phyloP scores from a whole-genome alignment of 1,140 invertebrate genomes.

The Laupala kohalensis region DNA sequence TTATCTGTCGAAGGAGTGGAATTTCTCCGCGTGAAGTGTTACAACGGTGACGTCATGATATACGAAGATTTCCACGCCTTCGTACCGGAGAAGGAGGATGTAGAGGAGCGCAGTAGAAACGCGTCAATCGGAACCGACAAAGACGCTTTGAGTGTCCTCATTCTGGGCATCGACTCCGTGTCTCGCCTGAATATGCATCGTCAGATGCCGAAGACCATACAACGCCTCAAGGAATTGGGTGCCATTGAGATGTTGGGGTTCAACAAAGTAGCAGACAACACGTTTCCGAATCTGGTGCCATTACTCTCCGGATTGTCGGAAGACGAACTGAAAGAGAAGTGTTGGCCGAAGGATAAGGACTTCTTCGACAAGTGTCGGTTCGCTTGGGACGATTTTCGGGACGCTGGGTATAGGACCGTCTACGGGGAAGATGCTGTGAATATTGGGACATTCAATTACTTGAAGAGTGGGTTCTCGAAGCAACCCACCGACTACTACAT shows the following conservation, averaged over 20 bases:
- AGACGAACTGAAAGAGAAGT: constrained; percentile 42
- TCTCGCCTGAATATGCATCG: constrained; percentile 73
- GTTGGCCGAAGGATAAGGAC: constrained; percentile 32
- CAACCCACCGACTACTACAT: constrained; percentile 45
- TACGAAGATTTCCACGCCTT: constrained; percentile 59
- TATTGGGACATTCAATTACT: constrained; percentile 42
- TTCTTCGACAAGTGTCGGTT: constrained; percentile 44
- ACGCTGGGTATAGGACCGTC: constrained; percentile 35
- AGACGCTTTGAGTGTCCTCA: constrained; percentile 44
- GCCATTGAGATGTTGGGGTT: constrained; percentile 62
- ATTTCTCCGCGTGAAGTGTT: constrained; percentile 48
- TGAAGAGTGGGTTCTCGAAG: constrained; percentile 36
- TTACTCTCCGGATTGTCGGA: constrained; percentile 50
- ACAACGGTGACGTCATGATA: constrained; percentile 29
- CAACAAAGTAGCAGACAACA: constrained; percentile 73
- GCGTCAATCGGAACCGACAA: constrained; percentile 16
- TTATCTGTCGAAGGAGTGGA: constrained; percentile 35
- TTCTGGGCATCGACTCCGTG: constrained; percentile 76
- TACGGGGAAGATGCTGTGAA: constrained; percentile 40
- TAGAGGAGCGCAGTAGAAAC: constrained; percentile 28
- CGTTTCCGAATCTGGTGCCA: constrained; percentile 67
- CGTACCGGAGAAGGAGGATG: constrained; percentile 27
- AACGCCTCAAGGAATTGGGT: constrained; percentile 32
- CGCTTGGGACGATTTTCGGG: constrained; percentile 40
- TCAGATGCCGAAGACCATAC: constrained; percentile 59